phyloP scores from a whole-genome alignment of 2,888 invertebrate species.

The Amphipyra berbera region DNA sequence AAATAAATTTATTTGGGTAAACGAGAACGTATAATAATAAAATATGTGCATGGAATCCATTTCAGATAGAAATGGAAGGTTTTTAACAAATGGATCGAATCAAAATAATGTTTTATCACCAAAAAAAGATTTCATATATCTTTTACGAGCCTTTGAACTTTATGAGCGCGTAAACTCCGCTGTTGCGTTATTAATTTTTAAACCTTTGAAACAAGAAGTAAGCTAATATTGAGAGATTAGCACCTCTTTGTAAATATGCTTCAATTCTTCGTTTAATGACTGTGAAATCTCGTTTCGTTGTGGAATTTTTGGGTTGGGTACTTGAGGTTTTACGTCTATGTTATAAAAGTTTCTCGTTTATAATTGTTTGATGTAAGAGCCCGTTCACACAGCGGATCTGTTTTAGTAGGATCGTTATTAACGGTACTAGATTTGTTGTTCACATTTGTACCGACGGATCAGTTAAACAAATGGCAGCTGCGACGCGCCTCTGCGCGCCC shows the following conservation, averaged over 20 bases:
- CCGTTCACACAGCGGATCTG: no score
- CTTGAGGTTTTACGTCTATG: no score
- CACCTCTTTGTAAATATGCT: constrained; percentile 13
- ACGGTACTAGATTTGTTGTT: no score
- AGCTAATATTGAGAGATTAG: constrained; percentile 14
- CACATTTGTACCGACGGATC: no score
- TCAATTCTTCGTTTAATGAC: constrained; percentile 14
- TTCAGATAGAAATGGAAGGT: constrained; percentile 11
- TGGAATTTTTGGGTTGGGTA: not conserved
- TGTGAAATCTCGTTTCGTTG: not conserved
- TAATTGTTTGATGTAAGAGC: no score
- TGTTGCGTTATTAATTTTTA: constrained; percentile 50
- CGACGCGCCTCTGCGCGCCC: no score
- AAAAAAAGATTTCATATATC: constrained; percentile 40
- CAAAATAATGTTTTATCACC: constrained; percentile 45
- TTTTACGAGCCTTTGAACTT: constrained; percentile 39
- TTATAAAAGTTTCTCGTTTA: no score
- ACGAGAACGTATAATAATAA: constrained; percentile 20
- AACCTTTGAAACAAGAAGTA: constrained; percentile 13
- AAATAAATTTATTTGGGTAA: constrained; percentile 3
- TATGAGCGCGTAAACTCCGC: constrained; percentile 35
- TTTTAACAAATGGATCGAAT: constrained; percentile 23
- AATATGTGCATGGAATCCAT: constrained; percentile 21
- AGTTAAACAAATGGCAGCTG: no score
- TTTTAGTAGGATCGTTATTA: no score